Percentiles rank a stretch among this genome's conserved stretches.
phyloP scores from a whole-genome alignment of 2,113 vertebrate genomes.

The human (Homo sapiens) region DNA sequence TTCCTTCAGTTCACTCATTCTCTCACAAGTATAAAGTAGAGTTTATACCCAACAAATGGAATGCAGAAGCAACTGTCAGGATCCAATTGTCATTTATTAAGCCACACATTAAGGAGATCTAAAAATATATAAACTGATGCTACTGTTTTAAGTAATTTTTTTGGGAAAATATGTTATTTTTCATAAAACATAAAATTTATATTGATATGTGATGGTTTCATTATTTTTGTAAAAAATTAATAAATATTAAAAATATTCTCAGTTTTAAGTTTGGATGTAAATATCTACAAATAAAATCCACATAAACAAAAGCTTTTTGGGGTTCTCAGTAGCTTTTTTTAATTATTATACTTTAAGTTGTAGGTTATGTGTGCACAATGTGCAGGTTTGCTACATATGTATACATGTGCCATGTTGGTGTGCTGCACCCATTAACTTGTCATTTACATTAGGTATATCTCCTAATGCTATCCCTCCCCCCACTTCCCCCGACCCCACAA shows the following conservation, averaged over 20 bases:
- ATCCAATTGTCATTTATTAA: background rate
- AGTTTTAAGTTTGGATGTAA: background rate
- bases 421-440: too few relatives aligned
- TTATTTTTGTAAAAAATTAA: background rate
- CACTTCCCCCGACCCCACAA: too few relatives aligned
- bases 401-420: too few relatives aligned
- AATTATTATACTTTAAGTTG: too few relatives aligned
- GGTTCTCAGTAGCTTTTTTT: background rate
- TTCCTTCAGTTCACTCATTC: background rate
- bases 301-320: background rate
- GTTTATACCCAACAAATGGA: background rate
- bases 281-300: background rate
- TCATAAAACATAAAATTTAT: slow-evolving; percentile 16
- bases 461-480: too few relatives aligned
- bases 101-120: background rate
- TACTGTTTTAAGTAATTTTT: background rate
- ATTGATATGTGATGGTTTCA: background rate
- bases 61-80: background rate
- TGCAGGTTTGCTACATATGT: too few relatives aligned
- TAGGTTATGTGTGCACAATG: too few relatives aligned
- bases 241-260: background rate
- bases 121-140: background rate
- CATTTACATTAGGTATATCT: too few relatives aligned
- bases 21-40: background rate
- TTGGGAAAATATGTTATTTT: background rate